Base-by-base conservation (phyloP, 2,113 vertebrate species). In the Prietella phreatophila region DNA sequence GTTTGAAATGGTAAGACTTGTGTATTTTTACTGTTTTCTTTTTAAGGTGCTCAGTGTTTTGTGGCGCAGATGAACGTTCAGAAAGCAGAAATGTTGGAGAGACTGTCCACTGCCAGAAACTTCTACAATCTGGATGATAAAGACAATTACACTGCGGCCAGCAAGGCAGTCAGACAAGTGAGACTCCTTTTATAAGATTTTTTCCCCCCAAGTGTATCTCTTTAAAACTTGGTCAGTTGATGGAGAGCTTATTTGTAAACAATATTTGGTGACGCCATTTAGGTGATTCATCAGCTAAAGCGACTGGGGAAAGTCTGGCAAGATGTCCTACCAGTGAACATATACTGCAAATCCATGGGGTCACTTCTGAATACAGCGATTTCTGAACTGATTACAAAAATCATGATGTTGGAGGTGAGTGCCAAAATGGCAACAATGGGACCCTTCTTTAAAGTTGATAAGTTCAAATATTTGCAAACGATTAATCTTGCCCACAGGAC, bases 301-400 rank as follows among this genome's bases (percentile, higher is more conserved):
- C 95, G 97, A 61, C 92, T 99, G 90, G 97, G 98, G 2, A 95
- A 94, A 17, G 96, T 99, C 85, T 99, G 98, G 98, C 98, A 99
- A 92, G 98, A 99, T 1, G 96, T 99, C 19, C 94, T 99, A 0
- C 98, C 98, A 0, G 96, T 98, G 78, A 96, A 93, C 4, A 95
- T 98, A 65, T 99, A 99, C 89, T 99, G 98, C 93, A 99, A 97
- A 94, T 97, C 98, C 0, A 96, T 99, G 96, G 98, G 98, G 14
- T 96, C 95, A 39, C 87, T 99, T 0, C 96, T 99, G 78, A 99
- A 96, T 93, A 97, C 96, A 0, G 97, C 97, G 13, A 93, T 99
- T 82, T 30, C 93, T 0, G 98, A 99, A 91, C 92, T 99, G 36
- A 96, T 97, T 36, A 67, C 92, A 87, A 97, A 96, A 94, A 96